Evolutionary conservation across 2,888 invertebrate species (phyloP).

Genomic region (Sarcophaga rosellei): DNA sequence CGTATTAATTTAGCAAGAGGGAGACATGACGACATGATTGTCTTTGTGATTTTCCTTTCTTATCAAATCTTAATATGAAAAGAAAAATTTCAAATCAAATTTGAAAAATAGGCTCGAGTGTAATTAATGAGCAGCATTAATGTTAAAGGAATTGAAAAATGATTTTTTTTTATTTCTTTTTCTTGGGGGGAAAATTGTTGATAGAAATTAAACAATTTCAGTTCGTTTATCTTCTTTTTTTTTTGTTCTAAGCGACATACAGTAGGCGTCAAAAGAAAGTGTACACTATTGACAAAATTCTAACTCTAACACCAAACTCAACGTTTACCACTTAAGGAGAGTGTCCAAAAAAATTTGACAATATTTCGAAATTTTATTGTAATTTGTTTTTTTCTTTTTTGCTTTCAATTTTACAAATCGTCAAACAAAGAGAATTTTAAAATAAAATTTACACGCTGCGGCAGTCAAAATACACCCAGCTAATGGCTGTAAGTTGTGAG

Average conservation of each 20-base stretch:
- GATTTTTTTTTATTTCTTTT: neutral
- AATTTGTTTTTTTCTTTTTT: neutral
- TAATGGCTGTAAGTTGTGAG: too few relatives aligned
- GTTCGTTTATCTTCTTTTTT: too few relatives aligned
- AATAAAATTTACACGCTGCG: too few relatives aligned
- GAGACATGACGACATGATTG: conserved; percentile 23
- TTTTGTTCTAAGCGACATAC: too few relatives aligned
- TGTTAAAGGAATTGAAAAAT: conserved; percentile 58
- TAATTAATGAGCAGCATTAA: conserved; percentile 64
- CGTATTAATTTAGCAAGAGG: neutral
- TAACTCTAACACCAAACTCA: too few relatives aligned
- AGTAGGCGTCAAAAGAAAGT: too few relatives aligned
- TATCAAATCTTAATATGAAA: conserved; percentile 31
- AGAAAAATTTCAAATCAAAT: conserved; percentile 50
- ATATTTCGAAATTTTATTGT: neutral
- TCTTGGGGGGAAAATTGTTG: conserved; percentile 24
- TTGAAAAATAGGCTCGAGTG: conserved; percentile 21
- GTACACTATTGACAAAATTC: too few relatives aligned
- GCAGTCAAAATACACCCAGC: too few relatives aligned
- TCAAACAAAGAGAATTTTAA: too few relatives aligned
- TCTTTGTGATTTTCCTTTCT: conserved; percentile 26
- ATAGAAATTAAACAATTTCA: conserved; percentile 42
- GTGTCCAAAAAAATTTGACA: too few relatives aligned
- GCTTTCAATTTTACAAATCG: neutral
- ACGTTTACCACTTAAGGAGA: too few relatives aligned